Percentiles rank a stretch among this genome's conserved stretches.
Conservation (phyloP, 2,113 vertebrate species). For the Gavia stellata region DNA sequence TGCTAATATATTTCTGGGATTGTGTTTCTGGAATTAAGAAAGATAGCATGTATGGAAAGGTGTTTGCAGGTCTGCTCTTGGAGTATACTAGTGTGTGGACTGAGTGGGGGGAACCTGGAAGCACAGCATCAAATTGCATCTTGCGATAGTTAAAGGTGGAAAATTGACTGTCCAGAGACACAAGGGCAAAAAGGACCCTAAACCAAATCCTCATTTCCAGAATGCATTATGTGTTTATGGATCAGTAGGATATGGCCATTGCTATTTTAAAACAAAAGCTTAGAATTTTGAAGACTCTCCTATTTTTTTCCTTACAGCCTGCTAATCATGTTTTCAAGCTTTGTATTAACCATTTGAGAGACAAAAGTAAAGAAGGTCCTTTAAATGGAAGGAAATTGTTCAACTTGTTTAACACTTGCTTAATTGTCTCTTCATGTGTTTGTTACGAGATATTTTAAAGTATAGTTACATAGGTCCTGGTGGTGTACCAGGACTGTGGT, state of each 20-base stretch:
- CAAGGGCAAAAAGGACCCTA: neutral
- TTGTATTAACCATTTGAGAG: neutral
- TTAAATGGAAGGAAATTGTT: neutral
- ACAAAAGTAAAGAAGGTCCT: neutral
- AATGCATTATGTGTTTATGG: neutral
- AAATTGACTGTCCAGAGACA: neutral
- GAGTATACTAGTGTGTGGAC: rapidly evolving
- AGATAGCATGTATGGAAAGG: rapidly evolving
- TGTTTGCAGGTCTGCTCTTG: neutral
- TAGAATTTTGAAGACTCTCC: neutral
- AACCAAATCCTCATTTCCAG: neutral
- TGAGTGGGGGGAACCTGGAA: neutral
- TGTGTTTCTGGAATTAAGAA: neutral
- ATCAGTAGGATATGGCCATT: neutral
- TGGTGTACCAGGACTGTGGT: rapidly evolving
- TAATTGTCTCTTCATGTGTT: neutral
- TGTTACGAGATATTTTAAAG: neutral
- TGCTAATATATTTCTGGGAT: neutral
- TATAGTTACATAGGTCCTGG: neutral
- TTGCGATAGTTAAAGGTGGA: neutral
- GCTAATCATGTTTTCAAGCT: neutral
- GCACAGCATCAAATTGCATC: neutral
- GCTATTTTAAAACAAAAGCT: neutral
- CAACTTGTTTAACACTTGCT: neutral
- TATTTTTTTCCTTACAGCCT: neutral